A percentile compares a stretch with the other conserved stretches of the same genome.
phyloP scores from a whole-genome alignment of 2,113 vertebrate species.

The Aphelocoma coerulescens region DNA sequence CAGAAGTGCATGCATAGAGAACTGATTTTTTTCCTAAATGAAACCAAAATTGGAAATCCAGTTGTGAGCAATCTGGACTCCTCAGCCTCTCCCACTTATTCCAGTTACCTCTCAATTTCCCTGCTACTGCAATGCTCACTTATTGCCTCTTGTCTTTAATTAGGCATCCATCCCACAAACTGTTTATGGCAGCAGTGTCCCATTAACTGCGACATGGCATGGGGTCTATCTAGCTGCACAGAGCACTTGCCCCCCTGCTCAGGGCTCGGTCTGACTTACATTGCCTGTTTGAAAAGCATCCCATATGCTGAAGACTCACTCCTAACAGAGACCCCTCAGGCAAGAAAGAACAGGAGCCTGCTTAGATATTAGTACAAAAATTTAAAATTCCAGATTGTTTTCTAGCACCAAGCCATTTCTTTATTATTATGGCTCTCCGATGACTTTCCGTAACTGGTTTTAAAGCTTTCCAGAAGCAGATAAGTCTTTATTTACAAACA shows the following conservation, averaged over 20 bases:
- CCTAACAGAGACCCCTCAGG: not conserved
- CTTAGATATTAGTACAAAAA: not conserved
- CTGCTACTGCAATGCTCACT: not conserved
- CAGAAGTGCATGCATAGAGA: not conserved
- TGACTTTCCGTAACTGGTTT: not conserved
- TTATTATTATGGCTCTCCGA: not conserved
- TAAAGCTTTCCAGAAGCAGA: not conserved
- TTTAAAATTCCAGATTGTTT: not conserved
- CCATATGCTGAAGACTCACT: not conserved
- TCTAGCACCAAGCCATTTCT: not conserved
- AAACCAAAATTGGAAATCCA: conserved; percentile 13
- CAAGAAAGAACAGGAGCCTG: not conserved
- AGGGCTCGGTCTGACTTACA: not conserved
- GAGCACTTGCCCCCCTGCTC: not conserved
- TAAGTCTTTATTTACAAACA: not conserved
- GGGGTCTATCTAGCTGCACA: not conserved
- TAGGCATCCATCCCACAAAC: not conserved
- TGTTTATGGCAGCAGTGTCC: not conserved
- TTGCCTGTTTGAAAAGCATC: not conserved
- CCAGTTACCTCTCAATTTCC: not conserved
- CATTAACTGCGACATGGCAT: not conserved
- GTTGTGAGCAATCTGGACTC: not conserved
- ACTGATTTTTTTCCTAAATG: not conserved
- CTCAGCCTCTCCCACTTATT: not conserved
- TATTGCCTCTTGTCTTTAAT: not conserved